Percentiles rank a stretch among this genome's conserved stretches.
phyloP scores from a whole-genome alignment of 2,888 invertebrate species.

The Coenonympha glycerion region DNA sequence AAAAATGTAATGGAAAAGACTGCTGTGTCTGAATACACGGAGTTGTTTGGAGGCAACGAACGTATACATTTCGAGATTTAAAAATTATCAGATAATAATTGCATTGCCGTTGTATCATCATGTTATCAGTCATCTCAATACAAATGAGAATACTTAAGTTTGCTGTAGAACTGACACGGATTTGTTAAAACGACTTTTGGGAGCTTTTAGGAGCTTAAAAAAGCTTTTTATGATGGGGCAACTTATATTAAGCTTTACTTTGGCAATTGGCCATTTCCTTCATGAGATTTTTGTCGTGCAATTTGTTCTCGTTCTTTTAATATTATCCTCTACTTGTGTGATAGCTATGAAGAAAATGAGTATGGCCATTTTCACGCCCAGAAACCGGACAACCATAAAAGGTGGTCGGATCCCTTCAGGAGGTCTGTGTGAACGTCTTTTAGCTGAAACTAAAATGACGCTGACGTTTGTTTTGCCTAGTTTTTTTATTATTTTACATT shows the following conservation, averaged over 20 bases:
- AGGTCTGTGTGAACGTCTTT: too few relatives aligned
- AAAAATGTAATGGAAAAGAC: constrained; percentile 1
- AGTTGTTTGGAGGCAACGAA: not conserved
- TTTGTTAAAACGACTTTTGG: not conserved
- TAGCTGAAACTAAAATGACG: too few relatives aligned
- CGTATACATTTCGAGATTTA: not conserved
- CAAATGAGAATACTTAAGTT: constrained; percentile 1
- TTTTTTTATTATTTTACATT: too few relatives aligned
- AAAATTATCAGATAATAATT: too few relatives aligned
- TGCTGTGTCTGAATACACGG: not conserved
- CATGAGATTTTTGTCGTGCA: not conserved
- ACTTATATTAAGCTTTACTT: not conserved
- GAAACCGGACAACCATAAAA: too few relatives aligned
- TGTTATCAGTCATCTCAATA: too few relatives aligned
- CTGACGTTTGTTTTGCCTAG: too few relatives aligned
- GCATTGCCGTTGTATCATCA: too few relatives aligned
- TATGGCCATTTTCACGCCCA: too few relatives aligned
- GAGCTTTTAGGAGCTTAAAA: not conserved
- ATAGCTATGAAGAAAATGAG: too few relatives aligned
- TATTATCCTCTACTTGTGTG: too few relatives aligned
- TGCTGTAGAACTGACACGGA: not conserved
- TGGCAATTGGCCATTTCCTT: not conserved
- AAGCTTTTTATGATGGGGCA: not conserved
- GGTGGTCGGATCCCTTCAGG: too few relatives aligned
- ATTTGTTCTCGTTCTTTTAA: not conserved